These are phyloP conservation scores for Andrena trimmerana DNA, from an alignment of 2,888 invertebrate species.

Conservation along the genomic window DNA sequence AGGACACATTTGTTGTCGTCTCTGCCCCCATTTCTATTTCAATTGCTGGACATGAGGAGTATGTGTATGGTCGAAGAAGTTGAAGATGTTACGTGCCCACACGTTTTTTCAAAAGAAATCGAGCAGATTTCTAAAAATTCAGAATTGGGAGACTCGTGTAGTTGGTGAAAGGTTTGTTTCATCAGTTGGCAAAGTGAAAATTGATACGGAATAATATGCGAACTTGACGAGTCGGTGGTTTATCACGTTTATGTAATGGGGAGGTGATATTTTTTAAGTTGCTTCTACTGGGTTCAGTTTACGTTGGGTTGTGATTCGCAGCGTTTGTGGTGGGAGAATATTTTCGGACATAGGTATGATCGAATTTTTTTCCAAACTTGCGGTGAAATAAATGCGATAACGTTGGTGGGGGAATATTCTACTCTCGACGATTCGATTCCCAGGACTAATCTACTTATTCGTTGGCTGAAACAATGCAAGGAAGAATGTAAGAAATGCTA, in stretches of 20 bases:
- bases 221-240: no score
- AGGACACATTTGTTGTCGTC: no score
- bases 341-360: background rate
- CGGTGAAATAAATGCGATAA: background rate
- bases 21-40: no score
- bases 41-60: no score
- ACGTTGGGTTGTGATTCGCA: no score
- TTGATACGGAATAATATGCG: background rate
- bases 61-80: no score
- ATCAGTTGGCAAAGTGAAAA: slow-evolving; percentile 22
- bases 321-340: background rate
- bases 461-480: slow-evolving; percentile 27
- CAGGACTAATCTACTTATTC: slow-evolving; percentile 24
- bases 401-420: background rate
- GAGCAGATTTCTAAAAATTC: slow-evolving; percentile 14
- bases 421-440: background rate
- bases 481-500: background rate
- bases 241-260: background rate
- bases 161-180: slow-evolving; percentile 31
- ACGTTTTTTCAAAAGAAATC: background rate
- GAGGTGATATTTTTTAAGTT: background rate
- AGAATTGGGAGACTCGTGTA: background rate
- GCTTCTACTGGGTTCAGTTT: no score
- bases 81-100: no score
- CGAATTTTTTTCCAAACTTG: background rate